Evolutionary conservation across 1,140 invertebrate genomes (phyloP).

Genomic region (Pachyrhynchus sulphureomaculatus): DNA sequence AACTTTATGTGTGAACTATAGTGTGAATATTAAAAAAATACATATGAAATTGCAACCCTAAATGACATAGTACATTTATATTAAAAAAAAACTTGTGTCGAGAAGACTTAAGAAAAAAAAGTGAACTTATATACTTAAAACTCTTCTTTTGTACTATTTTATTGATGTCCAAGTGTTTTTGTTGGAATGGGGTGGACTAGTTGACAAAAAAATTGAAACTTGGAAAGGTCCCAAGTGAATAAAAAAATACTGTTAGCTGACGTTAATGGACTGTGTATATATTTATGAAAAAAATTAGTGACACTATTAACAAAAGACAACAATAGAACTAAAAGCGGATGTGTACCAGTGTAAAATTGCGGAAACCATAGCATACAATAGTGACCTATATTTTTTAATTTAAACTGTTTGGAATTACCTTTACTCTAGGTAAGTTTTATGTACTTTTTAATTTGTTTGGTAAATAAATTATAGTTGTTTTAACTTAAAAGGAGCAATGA

Average conservation of each 20-base stretch:
- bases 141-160: too few species aligned
- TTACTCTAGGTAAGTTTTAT: constrained; percentile 23
- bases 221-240: neutral
- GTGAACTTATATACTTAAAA: too few species aligned
- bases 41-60: too few species aligned
- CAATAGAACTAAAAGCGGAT: constrained; percentile 9
- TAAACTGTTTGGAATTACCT: constrained; percentile 12
- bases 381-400: constrained; percentile 21
- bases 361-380: constrained; percentile 12
- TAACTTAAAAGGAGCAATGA: constrained; percentile 31
- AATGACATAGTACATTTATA: too few species aligned
- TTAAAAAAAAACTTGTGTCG: too few species aligned
- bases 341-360: constrained; percentile 11
- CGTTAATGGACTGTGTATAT: neutral
- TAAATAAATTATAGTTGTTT: neutral
- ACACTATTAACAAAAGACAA: neutral
- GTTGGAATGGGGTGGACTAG: neutral
- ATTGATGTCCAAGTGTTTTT: too few species aligned
- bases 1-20: too few species aligned
- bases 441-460: neutral
- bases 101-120: too few species aligned
- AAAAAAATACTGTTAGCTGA: neutral
- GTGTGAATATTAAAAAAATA: too few species aligned
- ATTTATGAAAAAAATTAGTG: neutral
- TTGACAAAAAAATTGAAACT: neutral